Evolutionary conservation across 1,140 invertebrate genomes (phyloP).

Genomic region (Drosophila jambulina): DNA sequence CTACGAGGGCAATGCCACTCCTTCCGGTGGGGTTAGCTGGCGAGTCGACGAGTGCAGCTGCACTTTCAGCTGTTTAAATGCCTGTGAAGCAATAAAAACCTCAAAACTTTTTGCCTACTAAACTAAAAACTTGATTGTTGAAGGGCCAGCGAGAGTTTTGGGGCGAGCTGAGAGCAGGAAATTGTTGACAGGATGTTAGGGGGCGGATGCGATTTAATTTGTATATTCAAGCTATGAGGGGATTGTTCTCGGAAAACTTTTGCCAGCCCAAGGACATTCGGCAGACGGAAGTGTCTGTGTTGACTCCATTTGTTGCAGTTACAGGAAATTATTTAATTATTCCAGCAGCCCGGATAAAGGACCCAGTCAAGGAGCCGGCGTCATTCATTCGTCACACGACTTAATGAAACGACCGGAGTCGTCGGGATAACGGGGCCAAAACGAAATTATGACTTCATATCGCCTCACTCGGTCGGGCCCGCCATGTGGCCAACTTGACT

Average conservation of each 20-base stretch:
- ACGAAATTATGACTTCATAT: conserved; percentile 63
- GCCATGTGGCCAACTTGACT: conserved; percentile 35
- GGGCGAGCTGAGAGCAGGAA: conserved; percentile 47
- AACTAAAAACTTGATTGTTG: conserved; percentile 73
- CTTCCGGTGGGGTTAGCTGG: conserved; percentile 6
- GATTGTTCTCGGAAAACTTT: conserved; percentile 55
- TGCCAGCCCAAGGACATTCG: conserved; percentile 26
- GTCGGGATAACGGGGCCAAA: conserved; percentile 7
- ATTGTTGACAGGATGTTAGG: conserved; percentile 76
- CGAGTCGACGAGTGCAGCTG: conserved; percentile 16
- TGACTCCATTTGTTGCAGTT: conserved; percentile 64
- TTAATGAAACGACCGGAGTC: conserved; percentile 27
- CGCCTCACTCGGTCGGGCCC: conserved; percentile 19
- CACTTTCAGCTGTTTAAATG: conserved; percentile 54
- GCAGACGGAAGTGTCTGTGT: conserved; percentile 48
- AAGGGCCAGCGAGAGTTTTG: conserved; percentile 34
- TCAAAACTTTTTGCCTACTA: conserved; percentile 59
- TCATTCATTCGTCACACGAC: conserved; percentile 47
- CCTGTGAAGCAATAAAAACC: conserved; percentile 53
- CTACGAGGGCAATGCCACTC: neutral
- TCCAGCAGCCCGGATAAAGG: conserved; percentile 32
- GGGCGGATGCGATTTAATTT: conserved; percentile 72
- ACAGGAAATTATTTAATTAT: conserved; percentile 74
- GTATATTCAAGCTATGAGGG: conserved; percentile 53
- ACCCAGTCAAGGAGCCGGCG: conserved; percentile 13